Evolutionary conservation across 1,140 invertebrate species (phyloP), one percentile per base, ranked within the genome.

Genomic region (Hermatobates lingyangjiaoensis): DNA sequence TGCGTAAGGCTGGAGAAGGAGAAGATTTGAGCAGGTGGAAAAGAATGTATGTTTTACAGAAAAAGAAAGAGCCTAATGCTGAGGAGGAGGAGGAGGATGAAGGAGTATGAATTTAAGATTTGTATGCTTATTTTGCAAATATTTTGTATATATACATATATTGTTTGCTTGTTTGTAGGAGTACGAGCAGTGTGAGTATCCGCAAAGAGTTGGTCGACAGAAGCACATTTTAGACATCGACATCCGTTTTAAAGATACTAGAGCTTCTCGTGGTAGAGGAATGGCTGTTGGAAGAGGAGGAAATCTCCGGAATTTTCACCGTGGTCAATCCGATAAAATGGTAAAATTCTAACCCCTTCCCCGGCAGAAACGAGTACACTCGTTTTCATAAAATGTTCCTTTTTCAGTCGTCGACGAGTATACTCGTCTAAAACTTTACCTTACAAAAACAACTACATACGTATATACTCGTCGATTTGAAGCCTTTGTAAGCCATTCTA

Each of bases 1-100:
- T 90, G 56, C 77, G 88, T 52, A 90, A 91, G 67, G 83, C 89
- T 48, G 87, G 87, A 38, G 88, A 93, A 70, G 89, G 88, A 30
- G 87, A 91, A 63, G 87, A 91, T 64, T 72, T 81, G 42, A 77
- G 79, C 45, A 84, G 88, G 64, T 91, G 87, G 87, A 90, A 91
- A 65, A 91, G 91, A 60, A 84, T 89, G 74, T 83, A 85, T 57
- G 74, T 78, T 59, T 68, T 87, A 42, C 78, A 83, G 60, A 85
- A 82, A 65, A 86, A 86, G 65, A 80, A 81, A 62, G 76, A 80
- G 50, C 75, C 71, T 3, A 69, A 47, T 4, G 26, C 27, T 24
- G 50, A 52, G 18, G 50, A 45, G 30, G 45, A 47, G 4, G 45
- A 47, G 7, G 45, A 47, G 4, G 18, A 47, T 7, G 50, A n/a